Evolutionary conservation across 2,113 vertebrate genomes (phyloP).

Genomic region (Uria lomvia): DNA sequence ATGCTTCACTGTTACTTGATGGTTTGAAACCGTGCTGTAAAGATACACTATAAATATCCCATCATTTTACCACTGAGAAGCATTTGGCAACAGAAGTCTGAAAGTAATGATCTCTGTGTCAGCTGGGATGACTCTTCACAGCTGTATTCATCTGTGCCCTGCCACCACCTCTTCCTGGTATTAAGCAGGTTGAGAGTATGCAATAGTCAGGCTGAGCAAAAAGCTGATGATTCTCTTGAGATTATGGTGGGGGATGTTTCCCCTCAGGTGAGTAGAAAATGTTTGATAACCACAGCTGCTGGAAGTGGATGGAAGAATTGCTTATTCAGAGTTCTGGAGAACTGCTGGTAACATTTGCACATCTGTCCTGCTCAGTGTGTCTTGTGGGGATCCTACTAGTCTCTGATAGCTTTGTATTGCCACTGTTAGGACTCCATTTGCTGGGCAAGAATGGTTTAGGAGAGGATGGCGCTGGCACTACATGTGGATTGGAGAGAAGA

Average conservation of each 20-base stretch:
- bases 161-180: not conserved
- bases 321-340: not conserved
- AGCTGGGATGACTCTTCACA: not conserved
- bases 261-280: accelerated
- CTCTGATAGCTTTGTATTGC: not conserved
- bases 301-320: not conserved
- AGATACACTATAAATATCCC: conserved; percentile 37
- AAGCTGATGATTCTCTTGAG: not conserved
- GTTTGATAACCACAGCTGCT: not conserved
- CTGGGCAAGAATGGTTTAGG: not conserved
- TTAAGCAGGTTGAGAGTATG: not conserved
- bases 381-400: not conserved
- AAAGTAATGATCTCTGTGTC: not conserved
- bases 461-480: not conserved
- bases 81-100: not conserved
- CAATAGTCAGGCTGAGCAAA: not conserved
- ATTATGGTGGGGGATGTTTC: not conserved
- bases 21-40: conserved; percentile 21
- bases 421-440: not conserved
- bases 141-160: not conserved
- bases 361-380: not conserved
- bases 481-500: not conserved
- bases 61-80: not conserved
- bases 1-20: conserved; percentile 25
- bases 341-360: not conserved